phyloP scores from a whole-genome alignment of 1,140 invertebrate genomes.

The Hirudo medicinalis region DNA sequence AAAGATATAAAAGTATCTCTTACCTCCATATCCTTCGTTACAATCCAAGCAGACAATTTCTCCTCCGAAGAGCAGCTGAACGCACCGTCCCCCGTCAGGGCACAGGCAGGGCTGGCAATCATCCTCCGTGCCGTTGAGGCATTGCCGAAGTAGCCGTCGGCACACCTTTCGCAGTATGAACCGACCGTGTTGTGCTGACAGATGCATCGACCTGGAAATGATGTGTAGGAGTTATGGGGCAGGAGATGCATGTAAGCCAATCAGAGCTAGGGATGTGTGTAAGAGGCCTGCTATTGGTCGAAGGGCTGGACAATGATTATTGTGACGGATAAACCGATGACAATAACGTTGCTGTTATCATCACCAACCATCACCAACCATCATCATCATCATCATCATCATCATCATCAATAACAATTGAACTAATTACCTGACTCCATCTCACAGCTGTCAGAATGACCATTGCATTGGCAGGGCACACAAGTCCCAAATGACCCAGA shows the following conservation, averaged over 20 bases:
- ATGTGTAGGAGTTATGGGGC: background rate
- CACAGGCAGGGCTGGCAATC: slow-evolving; percentile 87
- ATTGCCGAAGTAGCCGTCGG: slow-evolving; percentile 85
- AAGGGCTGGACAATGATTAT: too few relatives aligned
- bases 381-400: background rate
- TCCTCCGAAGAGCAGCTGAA: slow-evolving; percentile 62
- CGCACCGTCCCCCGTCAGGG: slow-evolving; percentile 78
- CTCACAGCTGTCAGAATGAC: slow-evolving; percentile 88
- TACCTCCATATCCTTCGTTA: slow-evolving; percentile 76
- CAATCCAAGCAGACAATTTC: slow-evolving; percentile 83
- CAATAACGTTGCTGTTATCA: background rate
- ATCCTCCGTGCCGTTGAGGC: slow-evolving; percentile 71
- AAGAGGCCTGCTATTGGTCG: background rate
- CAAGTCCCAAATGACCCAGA: slow-evolving; percentile 83
- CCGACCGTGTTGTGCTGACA: slow-evolving; percentile 82
- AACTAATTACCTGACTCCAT: slow-evolving; percentile 63
- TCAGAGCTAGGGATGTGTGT: background rate
- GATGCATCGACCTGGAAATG: slow-evolving; percentile 65
- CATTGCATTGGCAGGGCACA: slow-evolving; percentile 87
- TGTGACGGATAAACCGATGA: background rate
- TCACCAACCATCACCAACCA: background rate
- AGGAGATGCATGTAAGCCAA: background rate
- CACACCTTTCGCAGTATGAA: slow-evolving; percentile 79
- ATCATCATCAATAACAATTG: background rate
- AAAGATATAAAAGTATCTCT: slow-evolving; percentile 46